phyloP scores from a whole-genome alignment of 2,113 vertebrate species.

The Ceuthmochares aereus region DNA sequence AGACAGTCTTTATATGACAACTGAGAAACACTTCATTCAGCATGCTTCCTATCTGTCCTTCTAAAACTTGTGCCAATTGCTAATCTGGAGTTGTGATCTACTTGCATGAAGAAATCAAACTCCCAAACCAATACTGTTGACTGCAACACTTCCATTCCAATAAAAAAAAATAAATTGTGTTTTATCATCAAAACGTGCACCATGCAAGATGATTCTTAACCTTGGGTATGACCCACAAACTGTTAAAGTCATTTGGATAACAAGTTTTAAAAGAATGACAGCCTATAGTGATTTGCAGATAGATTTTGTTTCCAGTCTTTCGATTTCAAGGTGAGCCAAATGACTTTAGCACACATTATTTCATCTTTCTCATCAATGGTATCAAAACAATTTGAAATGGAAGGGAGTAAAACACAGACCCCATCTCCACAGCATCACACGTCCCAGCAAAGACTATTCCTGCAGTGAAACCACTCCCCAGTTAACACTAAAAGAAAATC shows the following conservation, averaged over 20 bases:
- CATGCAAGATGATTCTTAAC: slow-evolving; percentile 54
- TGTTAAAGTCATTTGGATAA: slow-evolving; percentile 74
- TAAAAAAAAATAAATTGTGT: neutral
- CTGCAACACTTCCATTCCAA: slow-evolving; percentile 30
- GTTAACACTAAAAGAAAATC: neutral
- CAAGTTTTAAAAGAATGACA: slow-evolving; percentile 65
- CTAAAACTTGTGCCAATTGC: neutral
- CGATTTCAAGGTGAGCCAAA: slow-evolving; percentile 67
- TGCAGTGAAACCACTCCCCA: neutral
- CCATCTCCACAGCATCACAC: neutral
- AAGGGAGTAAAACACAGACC: neutral
- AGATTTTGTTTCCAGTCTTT: slow-evolving; percentile 63
- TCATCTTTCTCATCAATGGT: slow-evolving; percentile 29
- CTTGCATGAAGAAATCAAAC: slow-evolving; percentile 46
- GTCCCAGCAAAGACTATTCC: neutral
- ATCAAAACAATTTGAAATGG: slow-evolving; percentile 55
- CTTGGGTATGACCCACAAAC: slow-evolving; percentile 58
- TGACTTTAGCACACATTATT: slow-evolving; percentile 70
- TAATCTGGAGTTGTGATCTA: neutral
- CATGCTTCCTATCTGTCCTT: neutral
- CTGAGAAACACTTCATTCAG: neutral
- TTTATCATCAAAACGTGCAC: slow-evolving; percentile 65
- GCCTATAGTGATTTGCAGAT: slow-evolving; percentile 68
- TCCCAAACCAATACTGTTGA: slow-evolving; percentile 14
- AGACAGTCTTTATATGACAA: neutral